A percentile compares a stretch with the other conserved stretches of the same genome.
Evolutionary conservation across 2,113 vertebrate genomes (phyloP).

Genomic region (Antechinus stuartii): DNA sequence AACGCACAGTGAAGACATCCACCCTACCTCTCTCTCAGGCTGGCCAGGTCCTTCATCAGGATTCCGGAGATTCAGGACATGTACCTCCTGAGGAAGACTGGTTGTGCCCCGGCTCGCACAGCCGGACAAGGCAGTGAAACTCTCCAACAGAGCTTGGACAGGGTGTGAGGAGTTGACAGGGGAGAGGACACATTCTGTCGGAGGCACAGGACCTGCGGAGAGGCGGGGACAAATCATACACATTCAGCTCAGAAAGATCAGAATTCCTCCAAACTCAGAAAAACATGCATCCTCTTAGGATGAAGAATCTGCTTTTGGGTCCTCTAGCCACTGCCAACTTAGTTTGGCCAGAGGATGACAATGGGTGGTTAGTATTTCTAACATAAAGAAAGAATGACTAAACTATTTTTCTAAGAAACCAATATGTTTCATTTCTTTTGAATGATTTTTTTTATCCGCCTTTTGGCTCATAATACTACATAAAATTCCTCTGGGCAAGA

Average conservation of each 20-base stretch:
- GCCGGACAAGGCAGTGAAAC: constrained; percentile 92
- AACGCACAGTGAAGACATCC: not conserved
- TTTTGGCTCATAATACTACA: not conserved
- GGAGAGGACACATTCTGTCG: constrained; percentile 87
- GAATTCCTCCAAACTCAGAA: not conserved
- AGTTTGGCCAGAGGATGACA: not conserved
- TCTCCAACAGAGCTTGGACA: constrained; percentile 92
- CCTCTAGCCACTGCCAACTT: not conserved
- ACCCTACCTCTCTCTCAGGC: constrained; percentile 86
- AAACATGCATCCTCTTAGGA: not conserved
- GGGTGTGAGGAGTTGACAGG: constrained; percentile 92
- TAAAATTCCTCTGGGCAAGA: constrained; percentile 35
- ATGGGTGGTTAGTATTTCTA: not conserved
- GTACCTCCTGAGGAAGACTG: constrained; percentile 91
- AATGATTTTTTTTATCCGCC: constrained; percentile 39
- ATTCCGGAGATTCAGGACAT: constrained; percentile 92
- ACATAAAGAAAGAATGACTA: constrained; percentile 16
- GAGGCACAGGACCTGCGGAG: constrained; percentile 87
- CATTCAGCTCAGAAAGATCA: constrained; percentile 12
- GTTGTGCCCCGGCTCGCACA: constrained; percentile 94
- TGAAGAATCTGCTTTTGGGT: not conserved
- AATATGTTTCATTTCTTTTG: constrained; percentile 13
- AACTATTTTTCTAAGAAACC: constrained; percentile 25
- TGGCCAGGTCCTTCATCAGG: constrained; percentile 80
- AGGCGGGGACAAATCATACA: constrained; percentile 45